Percentiles rank a stretch among this genome's conserved stretches.
Evolutionary conservation across 2,888 invertebrate species (phyloP).

Genomic region (Nephrotoma guestfalica): DNA sequence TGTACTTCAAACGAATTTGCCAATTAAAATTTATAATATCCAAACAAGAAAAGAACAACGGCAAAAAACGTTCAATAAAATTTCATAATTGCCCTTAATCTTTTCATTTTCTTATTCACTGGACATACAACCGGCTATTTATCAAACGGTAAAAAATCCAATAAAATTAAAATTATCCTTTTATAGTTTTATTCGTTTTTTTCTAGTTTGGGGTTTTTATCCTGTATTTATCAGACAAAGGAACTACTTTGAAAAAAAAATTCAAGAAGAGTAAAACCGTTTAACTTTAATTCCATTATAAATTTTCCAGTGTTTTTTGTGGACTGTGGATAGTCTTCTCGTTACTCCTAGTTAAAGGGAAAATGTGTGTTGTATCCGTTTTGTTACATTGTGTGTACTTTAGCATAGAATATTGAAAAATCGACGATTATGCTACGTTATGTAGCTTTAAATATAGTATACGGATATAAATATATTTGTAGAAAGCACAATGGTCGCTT

Average conservation of each 20-base stretch:
- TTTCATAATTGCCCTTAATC: background rate
- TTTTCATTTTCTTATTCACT: constrained; percentile 1
- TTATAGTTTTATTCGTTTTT: background rate
- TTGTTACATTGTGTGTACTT: background rate
- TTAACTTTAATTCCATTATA: constrained; percentile 4
- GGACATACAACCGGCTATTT: background rate
- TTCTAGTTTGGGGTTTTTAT: background rate
- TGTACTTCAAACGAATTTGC: background rate
- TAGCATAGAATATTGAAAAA: background rate
- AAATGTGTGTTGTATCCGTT: background rate
- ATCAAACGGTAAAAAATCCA: background rate
- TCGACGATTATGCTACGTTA: background rate
- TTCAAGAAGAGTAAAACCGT: background rate
- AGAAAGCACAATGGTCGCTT: background rate
- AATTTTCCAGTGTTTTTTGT: background rate
- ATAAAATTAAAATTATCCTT: background rate
- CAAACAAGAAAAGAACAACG: background rate
- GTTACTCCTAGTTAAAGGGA: background rate
- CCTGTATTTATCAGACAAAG: background rate
- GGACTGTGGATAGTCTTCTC: background rate
- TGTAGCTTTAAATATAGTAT: background rate
- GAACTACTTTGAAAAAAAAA: background rate
- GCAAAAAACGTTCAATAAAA: background rate
- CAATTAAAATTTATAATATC: background rate
- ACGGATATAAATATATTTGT: background rate